These are phyloP conservation scores for Microtus richardsoni DNA, from an alignment of 2,113 vertebrate species.

Conservation along the genomic window DNA sequence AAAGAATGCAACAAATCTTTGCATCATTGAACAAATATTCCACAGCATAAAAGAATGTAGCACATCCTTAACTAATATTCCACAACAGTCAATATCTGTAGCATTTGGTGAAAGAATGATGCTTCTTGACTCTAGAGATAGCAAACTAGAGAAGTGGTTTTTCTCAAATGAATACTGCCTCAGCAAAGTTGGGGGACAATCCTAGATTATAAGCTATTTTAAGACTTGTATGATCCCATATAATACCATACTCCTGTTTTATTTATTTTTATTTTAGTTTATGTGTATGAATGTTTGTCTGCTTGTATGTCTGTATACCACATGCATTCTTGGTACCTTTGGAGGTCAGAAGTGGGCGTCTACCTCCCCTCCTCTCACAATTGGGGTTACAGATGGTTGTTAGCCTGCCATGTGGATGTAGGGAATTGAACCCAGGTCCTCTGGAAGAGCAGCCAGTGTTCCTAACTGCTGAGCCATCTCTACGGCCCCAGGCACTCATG, in stretches of 20 bases:
- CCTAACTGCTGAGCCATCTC: background rate
- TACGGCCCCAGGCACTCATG: background rate
- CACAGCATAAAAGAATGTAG: background rate
- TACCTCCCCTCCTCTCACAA: background rate
- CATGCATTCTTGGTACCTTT: background rate
- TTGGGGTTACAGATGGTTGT: background rate
- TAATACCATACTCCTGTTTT: background rate
- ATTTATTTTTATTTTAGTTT: background rate
- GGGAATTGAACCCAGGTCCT: background rate
- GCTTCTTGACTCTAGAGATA: conserved; percentile 3
- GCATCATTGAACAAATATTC: background rate
- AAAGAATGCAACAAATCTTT: background rate
- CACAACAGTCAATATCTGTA: background rate
- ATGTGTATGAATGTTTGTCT: background rate
- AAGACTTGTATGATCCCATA: background rate
- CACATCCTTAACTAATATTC: background rate
- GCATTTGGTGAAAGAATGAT: background rate
- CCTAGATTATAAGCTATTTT: background rate
- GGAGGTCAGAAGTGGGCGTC: background rate
- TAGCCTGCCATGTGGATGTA: background rate
- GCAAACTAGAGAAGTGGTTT: background rate
- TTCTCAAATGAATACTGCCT: background rate
- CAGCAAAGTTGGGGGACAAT: background rate
- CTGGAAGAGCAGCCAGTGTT: background rate
- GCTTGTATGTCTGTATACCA: background rate